Percentiles rank a stretch among this genome's conserved stretches.
Conservation (phyloP, 2,888 invertebrate genomes). For the Trilocha varians region DNA sequence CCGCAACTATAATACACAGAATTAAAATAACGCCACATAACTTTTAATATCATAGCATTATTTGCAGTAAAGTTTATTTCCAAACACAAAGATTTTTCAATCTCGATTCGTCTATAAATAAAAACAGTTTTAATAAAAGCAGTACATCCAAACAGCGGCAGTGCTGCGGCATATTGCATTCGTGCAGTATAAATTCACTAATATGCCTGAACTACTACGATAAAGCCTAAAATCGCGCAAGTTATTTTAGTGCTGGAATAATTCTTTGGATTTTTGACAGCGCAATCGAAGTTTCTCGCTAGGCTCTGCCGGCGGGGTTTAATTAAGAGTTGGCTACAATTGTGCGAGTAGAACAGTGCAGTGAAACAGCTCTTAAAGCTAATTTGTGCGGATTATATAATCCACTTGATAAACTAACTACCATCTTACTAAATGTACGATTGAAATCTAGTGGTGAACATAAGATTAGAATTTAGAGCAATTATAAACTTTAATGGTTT, state of each 20-base stretch:
- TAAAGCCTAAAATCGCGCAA: constrained; percentile 69
- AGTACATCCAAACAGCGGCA: constrained; percentile 45
- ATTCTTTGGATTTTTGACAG: constrained; percentile 74
- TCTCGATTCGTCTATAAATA: constrained; percentile 60
- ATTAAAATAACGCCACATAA: no score
- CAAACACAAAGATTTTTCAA: constrained; percentile 30
- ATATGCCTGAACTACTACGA: constrained; percentile 67
- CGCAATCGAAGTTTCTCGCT: constrained; percentile 70
- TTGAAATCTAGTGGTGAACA: no score
- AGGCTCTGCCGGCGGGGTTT: constrained; percentile 53
- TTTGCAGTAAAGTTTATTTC: neutral
- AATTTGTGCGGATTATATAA: neutral
- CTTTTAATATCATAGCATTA: no score
- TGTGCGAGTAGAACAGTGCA: constrained; percentile 41
- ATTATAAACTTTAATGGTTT: no score
- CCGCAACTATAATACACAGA: no score
- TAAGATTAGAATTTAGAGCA: no score
- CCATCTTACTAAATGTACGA: no score
- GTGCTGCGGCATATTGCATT: constrained; percentile 59
- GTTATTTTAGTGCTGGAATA: constrained; percentile 67
- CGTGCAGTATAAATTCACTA: constrained; percentile 63
- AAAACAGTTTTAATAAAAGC: constrained; percentile 67
- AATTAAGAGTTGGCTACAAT: constrained; percentile 61
- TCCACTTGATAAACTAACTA: no score
- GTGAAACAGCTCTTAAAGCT: constrained; percentile 14